Conservation (phyloP, 2,113 vertebrate species). For the Balaeniceps rex region DNA sequence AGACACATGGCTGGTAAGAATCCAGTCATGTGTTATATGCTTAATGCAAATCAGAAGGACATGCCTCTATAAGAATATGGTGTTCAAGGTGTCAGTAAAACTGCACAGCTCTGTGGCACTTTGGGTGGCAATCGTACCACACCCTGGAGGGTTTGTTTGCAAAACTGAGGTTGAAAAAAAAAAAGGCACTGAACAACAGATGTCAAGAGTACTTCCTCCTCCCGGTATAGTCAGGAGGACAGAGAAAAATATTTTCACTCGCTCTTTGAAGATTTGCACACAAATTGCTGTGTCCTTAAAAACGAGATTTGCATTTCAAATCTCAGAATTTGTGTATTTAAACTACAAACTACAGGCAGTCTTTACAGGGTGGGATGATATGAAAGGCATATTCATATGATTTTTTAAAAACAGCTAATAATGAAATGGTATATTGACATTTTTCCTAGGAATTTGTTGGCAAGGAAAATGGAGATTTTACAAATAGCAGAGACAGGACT, state of each 20-base stretch:
- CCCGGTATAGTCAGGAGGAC: not conserved
- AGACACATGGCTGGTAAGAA: not conserved
- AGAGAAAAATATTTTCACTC: not conserved
- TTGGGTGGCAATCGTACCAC: not conserved
- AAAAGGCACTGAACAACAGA: not conserved
- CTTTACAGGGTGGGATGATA: conserved; percentile 12
- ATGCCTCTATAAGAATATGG: not conserved
- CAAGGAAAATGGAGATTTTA: conserved; percentile 46
- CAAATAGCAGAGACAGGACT: conserved; percentile 4
- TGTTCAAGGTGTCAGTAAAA: not conserved
- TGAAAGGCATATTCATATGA: conserved; percentile 36
- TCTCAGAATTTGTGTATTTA: conserved; percentile 16
- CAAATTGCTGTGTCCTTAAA: not conserved
- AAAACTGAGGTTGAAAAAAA: not conserved
- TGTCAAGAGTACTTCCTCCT: not conserved
- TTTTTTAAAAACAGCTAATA: conserved; percentile 46
- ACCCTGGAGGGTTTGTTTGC: not conserved
- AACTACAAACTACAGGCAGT: conserved; percentile 44
- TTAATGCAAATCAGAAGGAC: not conserved
- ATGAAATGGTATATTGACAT: conserved; percentile 39
- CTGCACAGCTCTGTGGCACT: not conserved
- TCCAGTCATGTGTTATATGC: not conserved
- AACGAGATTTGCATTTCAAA: conserved; percentile 26
- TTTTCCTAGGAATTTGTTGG: conserved; percentile 51
- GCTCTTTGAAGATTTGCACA: conserved; percentile 7